A percentile compares a stretch with the other conserved stretches of the same genome.
Evolutionary conservation across 1,140 invertebrate genomes (phyloP).

Genomic region (Holotrichia oblita): DNA sequence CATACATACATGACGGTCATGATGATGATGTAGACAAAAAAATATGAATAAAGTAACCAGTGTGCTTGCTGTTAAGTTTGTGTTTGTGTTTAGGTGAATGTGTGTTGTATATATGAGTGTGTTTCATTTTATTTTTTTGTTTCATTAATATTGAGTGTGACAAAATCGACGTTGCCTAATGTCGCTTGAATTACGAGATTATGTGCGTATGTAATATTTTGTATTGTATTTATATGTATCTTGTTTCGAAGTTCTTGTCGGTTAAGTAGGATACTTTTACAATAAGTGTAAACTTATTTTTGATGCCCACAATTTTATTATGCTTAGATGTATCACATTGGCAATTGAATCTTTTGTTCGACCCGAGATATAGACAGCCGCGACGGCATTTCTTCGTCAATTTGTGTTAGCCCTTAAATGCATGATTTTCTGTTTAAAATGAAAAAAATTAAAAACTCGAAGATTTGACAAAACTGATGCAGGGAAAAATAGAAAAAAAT

Average conservation of each 20-base stretch:
- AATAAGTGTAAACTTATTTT: no score
- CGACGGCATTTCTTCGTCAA: no score
- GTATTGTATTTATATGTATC: not conserved
- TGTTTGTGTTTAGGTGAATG: not conserved
- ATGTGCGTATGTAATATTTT: not conserved
- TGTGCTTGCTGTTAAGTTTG: conserved; percentile 8
- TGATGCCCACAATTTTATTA: no score
- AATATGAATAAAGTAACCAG: not conserved
- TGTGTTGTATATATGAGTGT: not conserved
- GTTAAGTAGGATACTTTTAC: no score
- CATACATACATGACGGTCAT: conserved; percentile 12
- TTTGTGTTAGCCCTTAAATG: no score
- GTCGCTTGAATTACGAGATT: not conserved
- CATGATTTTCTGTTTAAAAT: no score
- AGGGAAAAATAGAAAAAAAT: no score
- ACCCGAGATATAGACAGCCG: no score
- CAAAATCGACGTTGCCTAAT: conserved; percentile 8
- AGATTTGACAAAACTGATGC: no score
- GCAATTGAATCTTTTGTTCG: no score
- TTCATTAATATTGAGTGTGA: conserved; percentile 13
- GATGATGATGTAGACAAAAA: not conserved
- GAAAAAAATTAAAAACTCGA: no score
- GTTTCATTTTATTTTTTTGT: not conserved
- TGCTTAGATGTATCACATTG: no score
- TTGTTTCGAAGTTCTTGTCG: not conserved